Conservation (phyloP, 2,797 vertebrate species). For the Enteromius thamalakanensis region DNA sequence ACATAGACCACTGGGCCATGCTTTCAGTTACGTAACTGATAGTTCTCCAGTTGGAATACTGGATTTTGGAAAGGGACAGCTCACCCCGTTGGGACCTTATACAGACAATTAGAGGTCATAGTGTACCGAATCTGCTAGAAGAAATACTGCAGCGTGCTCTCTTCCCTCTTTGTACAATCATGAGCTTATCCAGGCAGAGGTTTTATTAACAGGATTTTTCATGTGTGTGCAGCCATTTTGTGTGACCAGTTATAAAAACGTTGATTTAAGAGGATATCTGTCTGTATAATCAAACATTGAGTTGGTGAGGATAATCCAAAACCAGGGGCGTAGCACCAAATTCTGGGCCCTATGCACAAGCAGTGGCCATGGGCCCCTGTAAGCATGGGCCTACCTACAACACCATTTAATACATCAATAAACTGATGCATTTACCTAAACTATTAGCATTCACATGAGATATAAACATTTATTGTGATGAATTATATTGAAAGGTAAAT, state of each 20-base stretch:
- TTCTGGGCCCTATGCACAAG: no score
- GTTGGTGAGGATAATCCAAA: background rate
- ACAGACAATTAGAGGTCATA: constrained; percentile 23
- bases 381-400: no score
- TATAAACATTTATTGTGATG: no score
- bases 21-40: constrained; percentile 26
- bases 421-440: no score
- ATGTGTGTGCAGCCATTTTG: background rate
- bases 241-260: background rate
- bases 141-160: background rate
- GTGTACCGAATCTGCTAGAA: background rate
- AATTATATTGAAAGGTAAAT: no score
- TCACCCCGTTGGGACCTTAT: background rate
- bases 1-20: background rate
- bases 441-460: no score
- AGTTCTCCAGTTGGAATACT: constrained; percentile 21
- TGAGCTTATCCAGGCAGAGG: background rate
- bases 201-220: constrained; percentile 2
- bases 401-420: no score
- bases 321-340: no score
- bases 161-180: background rate
- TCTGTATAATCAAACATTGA: background rate
- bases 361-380: no score
- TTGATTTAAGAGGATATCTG: background rate
- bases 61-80: background rate